Evolutionary conservation across 2,797 vertebrate genomes (phyloP).

Genomic region (Orientallactaga sibirica): DNA sequence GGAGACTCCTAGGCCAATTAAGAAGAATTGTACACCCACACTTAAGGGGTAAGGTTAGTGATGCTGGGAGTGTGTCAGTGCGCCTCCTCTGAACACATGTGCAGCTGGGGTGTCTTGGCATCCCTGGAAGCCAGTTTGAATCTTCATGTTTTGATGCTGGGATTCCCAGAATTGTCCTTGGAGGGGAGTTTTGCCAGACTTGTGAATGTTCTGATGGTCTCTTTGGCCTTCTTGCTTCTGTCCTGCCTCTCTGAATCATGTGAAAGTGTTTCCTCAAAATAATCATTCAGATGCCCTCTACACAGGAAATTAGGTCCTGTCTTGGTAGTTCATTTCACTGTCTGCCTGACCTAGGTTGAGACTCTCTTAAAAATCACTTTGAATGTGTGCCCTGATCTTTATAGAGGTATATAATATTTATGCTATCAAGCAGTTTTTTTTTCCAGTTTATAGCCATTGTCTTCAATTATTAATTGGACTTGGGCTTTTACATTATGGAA

Average conservation of each 20-base stretch:
- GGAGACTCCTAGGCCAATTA: neutral
- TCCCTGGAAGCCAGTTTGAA: slow-evolving; percentile 3
- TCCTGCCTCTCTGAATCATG: neutral
- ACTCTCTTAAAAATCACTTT: slow-evolving; percentile 33
- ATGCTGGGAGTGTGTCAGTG: neutral
- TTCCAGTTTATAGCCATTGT: neutral
- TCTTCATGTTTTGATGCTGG: neutral
- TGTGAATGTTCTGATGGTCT: neutral
- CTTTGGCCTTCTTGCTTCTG: slow-evolving; percentile 10
- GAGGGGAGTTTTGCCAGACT: slow-evolving; percentile 7
- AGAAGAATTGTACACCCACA: neutral
- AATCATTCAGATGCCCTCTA: neutral
- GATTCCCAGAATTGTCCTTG: neutral
- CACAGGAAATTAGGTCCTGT: neutral
- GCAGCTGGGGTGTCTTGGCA: neutral
- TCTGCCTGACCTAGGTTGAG: neutral
- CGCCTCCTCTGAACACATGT: neutral
- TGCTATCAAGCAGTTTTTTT: neutral
- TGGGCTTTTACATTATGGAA: slow-evolving; percentile 47
- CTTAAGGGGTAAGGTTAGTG: neutral
- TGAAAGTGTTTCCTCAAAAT: neutral
- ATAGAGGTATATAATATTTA: slow-evolving; percentile 45
- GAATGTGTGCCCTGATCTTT: neutral
- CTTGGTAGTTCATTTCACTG: slow-evolving; percentile 18
- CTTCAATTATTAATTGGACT: slow-evolving; percentile 56